A percentile compares a stretch with the other conserved stretches of the same genome.
Conservation (phyloP, 2,888 invertebrate genomes). For the Lydus trimaculatus region DNA sequence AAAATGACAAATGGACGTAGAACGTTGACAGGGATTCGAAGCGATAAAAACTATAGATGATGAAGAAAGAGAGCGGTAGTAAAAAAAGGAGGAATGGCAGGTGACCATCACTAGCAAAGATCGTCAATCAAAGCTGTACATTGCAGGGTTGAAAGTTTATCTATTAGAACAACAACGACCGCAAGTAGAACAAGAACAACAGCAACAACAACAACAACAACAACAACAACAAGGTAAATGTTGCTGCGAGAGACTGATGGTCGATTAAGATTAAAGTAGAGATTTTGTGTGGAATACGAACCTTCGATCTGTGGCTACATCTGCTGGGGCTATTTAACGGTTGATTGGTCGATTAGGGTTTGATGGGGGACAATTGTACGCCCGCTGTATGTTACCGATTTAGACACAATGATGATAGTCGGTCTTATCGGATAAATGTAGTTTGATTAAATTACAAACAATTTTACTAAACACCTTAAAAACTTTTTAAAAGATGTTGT, state of each 20-base stretch:
- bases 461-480: background rate
- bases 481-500: too few species aligned
- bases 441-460: background rate
- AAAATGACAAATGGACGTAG: conserved; percentile 25
- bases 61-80: background rate
- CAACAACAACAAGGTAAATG: background rate
- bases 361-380: conserved; percentile 1
- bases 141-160: conserved; percentile 2
- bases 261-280: background rate
- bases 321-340: conserved; percentile 12
- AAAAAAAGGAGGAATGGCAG: conserved; percentile 17
- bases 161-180: background rate
- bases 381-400: conserved; percentile 5
- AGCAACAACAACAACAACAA: background rate
- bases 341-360: conserved; percentile 12
- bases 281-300: background rate
- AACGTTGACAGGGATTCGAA: conserved; percentile 16
- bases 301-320: conserved; percentile 6
- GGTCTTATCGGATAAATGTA: background rate
- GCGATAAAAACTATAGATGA: background rate
- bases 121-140: conserved; percentile 24
- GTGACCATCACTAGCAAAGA: conserved; percentile 20
- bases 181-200: background rate
- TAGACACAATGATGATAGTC: conserved; percentile 4
- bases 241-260: background rate